These are phyloP conservation scores for Catostomus latipinnis DNA, from an alignment of 2,797 vertebrate species.

Conservation along the genomic window DNA sequence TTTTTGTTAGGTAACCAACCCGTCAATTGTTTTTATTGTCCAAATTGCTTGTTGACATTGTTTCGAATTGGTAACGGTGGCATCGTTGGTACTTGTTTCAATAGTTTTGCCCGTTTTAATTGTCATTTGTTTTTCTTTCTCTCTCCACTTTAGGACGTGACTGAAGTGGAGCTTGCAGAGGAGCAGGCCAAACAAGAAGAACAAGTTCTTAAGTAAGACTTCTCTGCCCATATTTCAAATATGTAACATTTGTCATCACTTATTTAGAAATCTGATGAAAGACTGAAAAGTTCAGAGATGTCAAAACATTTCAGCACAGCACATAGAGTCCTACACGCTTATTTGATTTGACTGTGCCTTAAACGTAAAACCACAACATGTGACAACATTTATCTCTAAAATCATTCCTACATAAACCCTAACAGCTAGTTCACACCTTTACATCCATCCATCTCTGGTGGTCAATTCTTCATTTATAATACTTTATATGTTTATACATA, in stretches of 20 bases:
- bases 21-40: too few relatives aligned
- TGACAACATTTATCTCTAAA: too few relatives aligned
- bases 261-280: not conserved
- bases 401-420: too few relatives aligned
- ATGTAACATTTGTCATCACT: not conserved
- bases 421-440: too few relatives aligned
- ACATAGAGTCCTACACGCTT: not conserved
- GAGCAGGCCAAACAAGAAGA: slow-evolving; percentile 90
- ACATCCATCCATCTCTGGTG: too few relatives aligned
- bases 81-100: not conserved
- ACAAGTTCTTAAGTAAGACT: slow-evolving; percentile 89
- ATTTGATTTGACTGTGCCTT: not conserved
- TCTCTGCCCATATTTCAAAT: not conserved
- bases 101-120: not conserved
- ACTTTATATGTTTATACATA: too few relatives aligned
- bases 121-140: not conserved
- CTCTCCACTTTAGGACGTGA: slow-evolving; percentile 84
- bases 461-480: too few relatives aligned
- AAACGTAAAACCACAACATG: too few relatives aligned
- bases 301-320: too few relatives aligned
- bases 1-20: too few relatives aligned
- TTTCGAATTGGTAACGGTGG: too few relatives aligned
- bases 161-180: slow-evolving; percentile 87
- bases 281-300: not conserved
- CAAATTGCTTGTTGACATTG: too few relatives aligned